Evolutionary conservation across 2,113 vertebrate genomes (phyloP).

Genomic region (Hassar affinis): DNA sequence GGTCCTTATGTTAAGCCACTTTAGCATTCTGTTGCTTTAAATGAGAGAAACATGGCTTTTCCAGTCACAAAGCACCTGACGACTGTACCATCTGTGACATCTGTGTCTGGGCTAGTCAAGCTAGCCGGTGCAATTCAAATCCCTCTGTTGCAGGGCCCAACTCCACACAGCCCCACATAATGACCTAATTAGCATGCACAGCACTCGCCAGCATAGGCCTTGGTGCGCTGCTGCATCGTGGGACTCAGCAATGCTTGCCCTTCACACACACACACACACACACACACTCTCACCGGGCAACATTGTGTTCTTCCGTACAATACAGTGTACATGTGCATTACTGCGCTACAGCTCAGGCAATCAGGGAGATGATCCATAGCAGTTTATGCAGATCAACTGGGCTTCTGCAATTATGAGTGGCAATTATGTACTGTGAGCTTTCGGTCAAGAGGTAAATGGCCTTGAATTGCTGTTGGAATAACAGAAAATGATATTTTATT

Average conservation of each 20-base stretch:
- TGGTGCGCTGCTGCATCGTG: constrained; percentile 71
- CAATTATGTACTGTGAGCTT: background rate
- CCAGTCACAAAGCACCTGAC: constrained; percentile 45
- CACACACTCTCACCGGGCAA: constrained; percentile 70
- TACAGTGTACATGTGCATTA: constrained; percentile 70
- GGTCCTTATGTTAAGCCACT: constrained; percentile 49
- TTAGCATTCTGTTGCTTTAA: constrained; percentile 38
- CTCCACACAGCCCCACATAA: constrained; percentile 70
- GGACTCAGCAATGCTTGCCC: constrained; percentile 73
- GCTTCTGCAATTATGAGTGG: background rate
- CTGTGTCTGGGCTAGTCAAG: constrained; percentile 67
- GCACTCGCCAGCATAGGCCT: constrained; percentile 72
- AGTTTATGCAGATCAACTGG: background rate
- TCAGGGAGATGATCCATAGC: constrained; percentile 35
- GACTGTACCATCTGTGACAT: constrained; percentile 74
- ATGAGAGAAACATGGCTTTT: constrained; percentile 61
- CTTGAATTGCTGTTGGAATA: background rate
- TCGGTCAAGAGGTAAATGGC: background rate
- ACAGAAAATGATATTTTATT: background rate
- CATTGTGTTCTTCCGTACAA: constrained; percentile 71
- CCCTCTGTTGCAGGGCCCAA: constrained; percentile 61
- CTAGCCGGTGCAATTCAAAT: constrained; percentile 67
- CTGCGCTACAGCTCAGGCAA: constrained; percentile 62
- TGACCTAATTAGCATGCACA: constrained; percentile 80
- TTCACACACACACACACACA: constrained; percentile 74